Conservation (phyloP, 1,140 invertebrate genomes). For the Neotoxoptera formosana region DNA sequence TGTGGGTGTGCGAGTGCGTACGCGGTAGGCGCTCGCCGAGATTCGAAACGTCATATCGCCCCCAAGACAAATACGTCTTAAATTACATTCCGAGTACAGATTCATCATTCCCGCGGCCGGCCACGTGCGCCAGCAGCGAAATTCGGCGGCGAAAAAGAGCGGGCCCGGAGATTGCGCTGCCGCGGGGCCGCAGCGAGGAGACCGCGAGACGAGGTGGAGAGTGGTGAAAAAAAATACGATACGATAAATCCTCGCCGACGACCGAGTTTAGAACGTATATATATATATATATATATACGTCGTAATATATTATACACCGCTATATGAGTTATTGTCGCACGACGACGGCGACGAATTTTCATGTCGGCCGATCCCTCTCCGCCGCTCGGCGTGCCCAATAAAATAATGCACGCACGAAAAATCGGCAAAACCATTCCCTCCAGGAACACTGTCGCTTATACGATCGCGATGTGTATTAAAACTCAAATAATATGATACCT, state of each 20-base stretch:
- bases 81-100: constrained; percentile 38
- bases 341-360: not conserved
- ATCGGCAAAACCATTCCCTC: not conserved
- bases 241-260: constrained; percentile 15
- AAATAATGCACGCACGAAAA: not conserved
- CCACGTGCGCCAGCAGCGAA: not conserved
- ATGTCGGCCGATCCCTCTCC: not conserved
- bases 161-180: not conserved
- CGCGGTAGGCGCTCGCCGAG: not conserved
- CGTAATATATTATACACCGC: not conserved
- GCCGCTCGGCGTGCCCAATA: not conserved
- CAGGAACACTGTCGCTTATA: not conserved
- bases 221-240: constrained; percentile 7
- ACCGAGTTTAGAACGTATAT: not conserved
- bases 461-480: not conserved
- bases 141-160: constrained; percentile 10
- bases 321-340: constrained; percentile 8
- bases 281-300: no score
- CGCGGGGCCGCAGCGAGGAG: no score
- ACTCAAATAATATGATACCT: not conserved
- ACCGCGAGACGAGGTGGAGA: not conserved
- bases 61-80: constrained; percentile 47
- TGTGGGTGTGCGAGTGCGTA: no score
- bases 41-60: constrained; percentile 52
- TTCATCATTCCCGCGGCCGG: constrained; percentile 24